phyloP scores from a whole-genome alignment of 2,888 invertebrate genomes.

The Drosophila recens region DNA sequence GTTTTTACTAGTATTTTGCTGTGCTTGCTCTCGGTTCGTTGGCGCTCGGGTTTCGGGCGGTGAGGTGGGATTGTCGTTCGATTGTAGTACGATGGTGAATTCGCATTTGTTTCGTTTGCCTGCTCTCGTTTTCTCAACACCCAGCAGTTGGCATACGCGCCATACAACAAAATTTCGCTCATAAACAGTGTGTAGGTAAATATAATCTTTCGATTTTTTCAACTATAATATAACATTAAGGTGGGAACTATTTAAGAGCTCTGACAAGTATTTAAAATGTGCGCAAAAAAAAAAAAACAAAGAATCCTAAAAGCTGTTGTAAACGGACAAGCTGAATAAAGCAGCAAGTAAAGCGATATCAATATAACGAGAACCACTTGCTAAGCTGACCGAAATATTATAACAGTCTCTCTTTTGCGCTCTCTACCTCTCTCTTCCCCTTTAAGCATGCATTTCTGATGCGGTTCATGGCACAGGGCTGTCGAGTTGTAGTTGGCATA shows the following conservation, averaged over 20 bases:
- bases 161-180: conserved; percentile 82
- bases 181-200: conserved; percentile 77
- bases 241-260: conserved; percentile 39
- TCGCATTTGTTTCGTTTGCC: conserved; percentile 47
- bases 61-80: conserved; percentile 3
- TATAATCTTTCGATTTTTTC: conserved; percentile 24
- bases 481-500: conserved; percentile 17
- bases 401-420: conserved; percentile 26
- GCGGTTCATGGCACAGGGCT: conserved; percentile 11
- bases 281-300: conserved; percentile 4
- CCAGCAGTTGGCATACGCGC: conserved; percentile 81
- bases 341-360: conserved; percentile 34
- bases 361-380: conserved; percentile 45
- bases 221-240: conserved; percentile 2
- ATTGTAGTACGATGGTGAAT: conserved; percentile 22
- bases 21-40: conserved; percentile 4
- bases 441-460: conserved; percentile 22
- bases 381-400: conserved; percentile 54
- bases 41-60: conserved; percentile 9
- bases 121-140: conserved; percentile 75
- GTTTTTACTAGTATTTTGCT: conserved; percentile 25
- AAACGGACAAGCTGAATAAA: conserved; percentile 17
- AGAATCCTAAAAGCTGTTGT: conserved; percentile 41
- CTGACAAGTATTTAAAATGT: conserved; percentile 23
- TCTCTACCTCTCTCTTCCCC: conserved; percentile 4